Base-by-base conservation (phyloP, 1,140 invertebrate genomes). In the Drosophila burlai region DNA sequence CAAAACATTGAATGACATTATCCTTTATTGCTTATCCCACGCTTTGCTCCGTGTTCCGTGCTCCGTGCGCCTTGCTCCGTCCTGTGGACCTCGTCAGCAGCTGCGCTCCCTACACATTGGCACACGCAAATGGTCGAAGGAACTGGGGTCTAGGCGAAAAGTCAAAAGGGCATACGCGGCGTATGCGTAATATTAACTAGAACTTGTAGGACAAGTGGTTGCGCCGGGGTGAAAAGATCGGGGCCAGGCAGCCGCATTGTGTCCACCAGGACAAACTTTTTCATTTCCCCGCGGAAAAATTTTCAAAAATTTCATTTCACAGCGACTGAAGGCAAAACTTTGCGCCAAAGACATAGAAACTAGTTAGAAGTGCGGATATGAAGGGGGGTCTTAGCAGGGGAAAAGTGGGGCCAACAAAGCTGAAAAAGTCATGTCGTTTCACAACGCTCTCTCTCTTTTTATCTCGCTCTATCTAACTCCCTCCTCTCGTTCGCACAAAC, bases 1-100 rank as follows among this genome's bases (percentile, higher is more conserved):
- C 84, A 87, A 87, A 89, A 80, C 81, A 91, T 89, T 87, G 89
- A 89, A 91, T 91, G 89, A 89, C 89, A 91, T 91, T 91, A 91
- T 89, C 89, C 89, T 91, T 91, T 91, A 91, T 89, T 91, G 89
- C 86, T 90, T 90, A 91, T 90, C 86, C 86, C 78, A 89, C 81
- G 85, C 84, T 81, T 81, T 71, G 67, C 65, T 81, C 58, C 67
- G 61, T 68, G 61, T 47, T 59, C 18, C 45, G 2, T 52, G 36
- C 71, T 57, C 13, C 26, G 1, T 34, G 31, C 29, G 4, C 26
- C 26, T 29, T 61, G 67, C 65, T 85, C 49, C 46, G 54, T 57
- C 38, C 54, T 73, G 49, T 40, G 71, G 52, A 47, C 47, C 58
- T 34, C 29, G 65, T 50, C 68, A 62, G 72, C 83, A 87, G 80